phyloP scores from a whole-genome alignment of 2,888 invertebrate species.

The Drosophila demipolita region DNA sequence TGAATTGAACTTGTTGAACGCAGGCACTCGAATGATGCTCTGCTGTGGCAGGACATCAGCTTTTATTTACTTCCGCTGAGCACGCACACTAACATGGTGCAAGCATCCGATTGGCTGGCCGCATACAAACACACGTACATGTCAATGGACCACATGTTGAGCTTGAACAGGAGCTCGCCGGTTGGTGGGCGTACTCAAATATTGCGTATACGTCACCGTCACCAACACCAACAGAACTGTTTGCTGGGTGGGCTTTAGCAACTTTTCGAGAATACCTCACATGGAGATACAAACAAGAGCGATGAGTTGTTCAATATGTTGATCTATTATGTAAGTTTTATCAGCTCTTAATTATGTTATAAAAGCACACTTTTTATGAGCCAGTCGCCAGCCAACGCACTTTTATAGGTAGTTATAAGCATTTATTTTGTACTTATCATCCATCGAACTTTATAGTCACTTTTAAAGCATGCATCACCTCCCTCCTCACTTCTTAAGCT shows the following conservation, averaged over 20 bases:
- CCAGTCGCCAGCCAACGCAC: constrained; percentile 46
- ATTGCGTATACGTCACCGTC: constrained; percentile 70
- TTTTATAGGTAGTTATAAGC: constrained; percentile 65
- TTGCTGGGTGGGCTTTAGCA: constrained; percentile 37
- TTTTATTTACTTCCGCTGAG: constrained; percentile 76
- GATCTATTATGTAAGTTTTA: constrained; percentile 71
- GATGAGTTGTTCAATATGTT: constrained; percentile 60
- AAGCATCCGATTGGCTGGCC: constrained; percentile 67
- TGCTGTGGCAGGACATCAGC: constrained; percentile 73
- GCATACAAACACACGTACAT: constrained; percentile 3
- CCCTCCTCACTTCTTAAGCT: not conserved
- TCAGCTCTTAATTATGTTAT: constrained; percentile 78
- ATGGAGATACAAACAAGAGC: constrained; percentile 23
- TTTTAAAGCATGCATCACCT: constrained; percentile 45
- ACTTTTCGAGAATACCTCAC: constrained; percentile 54
- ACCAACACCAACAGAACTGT: constrained; percentile 16
- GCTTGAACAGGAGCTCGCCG: constrained; percentile 42
- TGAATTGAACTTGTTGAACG: constrained; percentile 68
- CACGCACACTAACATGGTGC: constrained; percentile 47
- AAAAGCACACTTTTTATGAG: constrained; percentile 68
- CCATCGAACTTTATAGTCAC: constrained; percentile 46
- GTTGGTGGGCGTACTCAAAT: constrained; percentile 74
- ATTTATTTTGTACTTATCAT: constrained; percentile 37
- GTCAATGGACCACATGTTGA: constrained; percentile 71
- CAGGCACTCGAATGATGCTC: constrained; percentile 79